Conservation (phyloP, 2,797 vertebrate species). For the Acanthurus lineatus region DNA sequence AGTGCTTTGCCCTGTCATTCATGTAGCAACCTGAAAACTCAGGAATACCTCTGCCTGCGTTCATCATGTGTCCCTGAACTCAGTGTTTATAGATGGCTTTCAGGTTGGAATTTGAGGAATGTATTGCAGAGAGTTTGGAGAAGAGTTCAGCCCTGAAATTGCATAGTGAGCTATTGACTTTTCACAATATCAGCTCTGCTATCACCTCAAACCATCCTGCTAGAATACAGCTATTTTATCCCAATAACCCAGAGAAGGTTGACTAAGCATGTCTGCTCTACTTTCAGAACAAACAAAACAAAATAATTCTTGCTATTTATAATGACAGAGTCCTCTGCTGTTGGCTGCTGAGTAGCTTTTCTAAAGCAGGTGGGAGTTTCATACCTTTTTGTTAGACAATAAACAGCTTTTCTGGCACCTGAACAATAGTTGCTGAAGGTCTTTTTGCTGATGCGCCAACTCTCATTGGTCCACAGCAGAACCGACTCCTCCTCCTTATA, state of each 20-base stretch:
- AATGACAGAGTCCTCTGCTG: background rate
- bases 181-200: conserved; percentile 39
- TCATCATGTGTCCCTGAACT: conserved; percentile 56
- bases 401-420: conserved; percentile 10
- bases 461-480: background rate
- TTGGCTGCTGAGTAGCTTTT: conserved; percentile 1
- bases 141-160: conserved; percentile 41
- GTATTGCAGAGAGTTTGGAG: conserved; percentile 48
- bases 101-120: conserved; percentile 78
- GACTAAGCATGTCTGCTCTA: conserved; percentile 9
- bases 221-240: conserved; percentile 27
- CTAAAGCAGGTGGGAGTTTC: background rate
- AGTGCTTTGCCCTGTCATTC: conserved; percentile 61
- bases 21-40: conserved; percentile 76
- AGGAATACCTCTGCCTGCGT: conserved; percentile 60
- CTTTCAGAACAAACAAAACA: background rate
- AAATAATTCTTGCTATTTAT: conserved; percentile 16
- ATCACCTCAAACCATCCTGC: conserved; percentile 23
- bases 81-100: conserved; percentile 73
- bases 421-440: conserved; percentile 9
- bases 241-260: conserved; percentile 12
- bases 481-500: conserved; percentile 28
- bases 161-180: conserved; percentile 40
- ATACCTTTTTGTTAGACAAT: conserved; percentile 8
- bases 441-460: background rate